Percentiles rank a stretch among this genome's conserved stretches.
phyloP scores from a whole-genome alignment of 2,797 vertebrate species.

The Petrocephalus sullivani region DNA sequence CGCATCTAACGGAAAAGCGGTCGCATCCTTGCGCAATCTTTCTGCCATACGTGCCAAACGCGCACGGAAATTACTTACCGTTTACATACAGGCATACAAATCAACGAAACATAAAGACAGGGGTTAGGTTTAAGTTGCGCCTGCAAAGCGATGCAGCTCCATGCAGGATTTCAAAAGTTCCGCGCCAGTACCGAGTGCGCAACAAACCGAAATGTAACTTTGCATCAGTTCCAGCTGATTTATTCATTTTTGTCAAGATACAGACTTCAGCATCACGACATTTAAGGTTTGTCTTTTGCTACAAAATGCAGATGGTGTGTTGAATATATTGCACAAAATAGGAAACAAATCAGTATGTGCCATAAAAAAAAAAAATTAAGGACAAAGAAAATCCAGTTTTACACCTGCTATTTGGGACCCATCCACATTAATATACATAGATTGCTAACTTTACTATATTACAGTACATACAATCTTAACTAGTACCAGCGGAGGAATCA shows the following conservation, averaged over 20 bases:
- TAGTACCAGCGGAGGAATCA: constrained; percentile 82
- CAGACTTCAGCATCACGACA: constrained; percentile 78
- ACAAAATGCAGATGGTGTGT: constrained; percentile 79
- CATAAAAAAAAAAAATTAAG: constrained; percentile 61
- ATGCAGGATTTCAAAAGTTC: neutral
- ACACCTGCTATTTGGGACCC: constrained; percentile 81
- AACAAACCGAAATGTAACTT: constrained; percentile 52
- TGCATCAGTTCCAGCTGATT: constrained; percentile 93
- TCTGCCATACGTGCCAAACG: neutral
- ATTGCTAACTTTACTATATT: constrained; percentile 78
- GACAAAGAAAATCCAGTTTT: constrained; percentile 80
- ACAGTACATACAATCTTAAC: constrained; percentile 91
- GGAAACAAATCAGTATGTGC: constrained; percentile 71
- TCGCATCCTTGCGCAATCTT: neutral
- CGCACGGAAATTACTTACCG: neutral
- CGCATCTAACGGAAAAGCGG: neutral
- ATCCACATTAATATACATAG: constrained; percentile 86
- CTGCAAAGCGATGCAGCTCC: neutral
- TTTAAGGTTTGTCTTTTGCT: constrained; percentile 78
- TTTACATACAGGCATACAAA: neutral
- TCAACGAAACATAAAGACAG: neutral
- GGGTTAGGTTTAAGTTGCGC: neutral
- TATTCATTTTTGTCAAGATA: constrained; percentile 83
- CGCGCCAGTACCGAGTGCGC: constrained; percentile 18
- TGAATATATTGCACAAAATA: constrained; percentile 92